A percentile compares a stretch with the other conserved stretches of the same genome.
Evolutionary conservation across 1,140 invertebrate species (phyloP).

Genomic region (Papilio polytes): DNA sequence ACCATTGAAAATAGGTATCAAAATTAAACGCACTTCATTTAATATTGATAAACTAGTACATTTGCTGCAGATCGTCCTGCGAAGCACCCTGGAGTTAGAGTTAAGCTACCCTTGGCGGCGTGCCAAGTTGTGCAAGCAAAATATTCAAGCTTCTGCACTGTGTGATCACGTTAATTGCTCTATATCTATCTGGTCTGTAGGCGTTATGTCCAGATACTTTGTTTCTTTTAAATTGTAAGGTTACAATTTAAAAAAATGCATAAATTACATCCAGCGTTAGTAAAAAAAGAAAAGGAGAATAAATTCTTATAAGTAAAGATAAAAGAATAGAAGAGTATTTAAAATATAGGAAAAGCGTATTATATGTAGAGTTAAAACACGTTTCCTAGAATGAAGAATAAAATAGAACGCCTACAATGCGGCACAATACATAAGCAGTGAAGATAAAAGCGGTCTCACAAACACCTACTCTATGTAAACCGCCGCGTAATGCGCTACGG

Average conservation of each 20-base stretch:
- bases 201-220: background rate
- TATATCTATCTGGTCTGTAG: background rate
- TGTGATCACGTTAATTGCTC: background rate
- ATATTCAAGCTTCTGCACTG: background rate
- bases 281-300: background rate
- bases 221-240: background rate
- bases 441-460: conserved; percentile 31
- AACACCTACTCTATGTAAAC: conserved; percentile 37
- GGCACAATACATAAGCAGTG: conserved; percentile 13
- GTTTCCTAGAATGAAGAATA: conserved; percentile 1
- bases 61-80: conserved; percentile 5
- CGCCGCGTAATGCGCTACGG: conserved; percentile 31
- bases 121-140: background rate
- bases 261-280: background rate
- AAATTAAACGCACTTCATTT: background rate
- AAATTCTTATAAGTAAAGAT: background rate
- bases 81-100: background rate
- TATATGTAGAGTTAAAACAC: background rate
- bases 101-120: conserved; percentile 1
- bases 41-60: conserved; percentile 8
- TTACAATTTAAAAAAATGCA: too few relatives aligned
- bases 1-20: background rate
- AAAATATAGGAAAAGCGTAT: background rate
- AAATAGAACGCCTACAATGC: conserved; percentile 14
- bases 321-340: conserved; percentile 4